These are phyloP conservation scores for Pristionchus maxplancki DNA, from an alignment of 2,888 invertebrate species.

Conservation along the genomic window DNA sequence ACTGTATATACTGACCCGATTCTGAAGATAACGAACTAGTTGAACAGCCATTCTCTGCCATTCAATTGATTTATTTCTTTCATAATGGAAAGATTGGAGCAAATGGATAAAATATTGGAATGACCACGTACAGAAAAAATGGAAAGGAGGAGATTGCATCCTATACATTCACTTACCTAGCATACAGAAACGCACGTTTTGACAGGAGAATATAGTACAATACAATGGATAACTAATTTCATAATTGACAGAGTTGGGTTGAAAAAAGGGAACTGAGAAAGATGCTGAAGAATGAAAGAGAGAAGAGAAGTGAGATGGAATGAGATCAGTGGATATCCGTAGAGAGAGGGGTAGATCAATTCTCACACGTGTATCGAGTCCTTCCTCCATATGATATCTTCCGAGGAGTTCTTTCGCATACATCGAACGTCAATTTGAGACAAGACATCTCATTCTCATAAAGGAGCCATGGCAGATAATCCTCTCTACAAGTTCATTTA, in stretches of 20 bases:
- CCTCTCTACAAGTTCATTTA: conserved; percentile 68
- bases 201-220: not conserved
- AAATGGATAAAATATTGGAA: conserved; percentile 15
- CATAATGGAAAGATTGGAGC: conserved; percentile 32
- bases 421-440: conserved; percentile 76
- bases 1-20: conserved; percentile 17
- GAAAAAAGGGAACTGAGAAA: not conserved
- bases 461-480: conserved; percentile 77
- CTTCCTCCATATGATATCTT: conserved; percentile 68
- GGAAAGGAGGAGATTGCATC: conserved; percentile 21
- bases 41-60: conserved; percentile 15
- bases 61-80: conserved; percentile 40
- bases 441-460: conserved; percentile 77
- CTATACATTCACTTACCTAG: conserved; percentile 38
- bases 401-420: conserved; percentile 74
- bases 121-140: conserved; percentile 34
- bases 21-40: conserved; percentile 16
- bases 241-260: not conserved
- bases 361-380: conserved; percentile 71
- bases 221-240: not conserved
- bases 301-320: conserved; percentile 15
- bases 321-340: conserved; percentile 40
- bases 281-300: conserved; percentile 11
- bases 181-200: conserved; percentile 12
- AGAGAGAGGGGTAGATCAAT: conserved; percentile 37